These are phyloP conservation scores for Oreonectes daqikongensis DNA, from an alignment of 2,797 vertebrate species.

Conservation along the genomic window DNA sequence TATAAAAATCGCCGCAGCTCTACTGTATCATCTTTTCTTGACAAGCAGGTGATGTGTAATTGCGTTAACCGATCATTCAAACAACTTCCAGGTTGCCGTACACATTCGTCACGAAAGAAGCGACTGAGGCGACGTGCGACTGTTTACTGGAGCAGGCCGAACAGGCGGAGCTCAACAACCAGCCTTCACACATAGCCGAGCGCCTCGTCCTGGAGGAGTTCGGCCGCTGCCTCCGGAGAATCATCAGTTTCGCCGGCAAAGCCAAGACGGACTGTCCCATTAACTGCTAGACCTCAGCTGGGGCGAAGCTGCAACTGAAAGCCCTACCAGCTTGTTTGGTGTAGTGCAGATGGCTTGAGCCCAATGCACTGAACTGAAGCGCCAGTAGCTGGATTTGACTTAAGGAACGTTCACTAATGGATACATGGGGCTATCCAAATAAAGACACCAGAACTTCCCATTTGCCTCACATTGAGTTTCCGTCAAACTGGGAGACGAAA, in stretches of 20 bases:
- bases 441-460: conserved; percentile 16
- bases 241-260: conserved; percentile 95
- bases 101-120: conserved; percentile 96
- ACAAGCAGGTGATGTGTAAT: too few relatives aligned
- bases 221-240: conserved; percentile 95
- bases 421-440: background rate
- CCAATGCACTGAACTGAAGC: background rate
- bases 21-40: too few relatives aligned
- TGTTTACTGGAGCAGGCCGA: conserved; percentile 94
- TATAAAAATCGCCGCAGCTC: too few relatives aligned
- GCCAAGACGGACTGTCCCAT: conserved; percentile 93
- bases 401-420: background rate
- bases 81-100: conserved; percentile 84
- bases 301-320: background rate
- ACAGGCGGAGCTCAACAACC: conserved; percentile 85
- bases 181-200: conserved; percentile 87
- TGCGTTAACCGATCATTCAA: background rate
- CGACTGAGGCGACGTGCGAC: conserved; percentile 92
- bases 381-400: conserved; percentile 7
- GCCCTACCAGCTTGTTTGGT: background rate
- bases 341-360: background rate
- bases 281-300: conserved; percentile 89
- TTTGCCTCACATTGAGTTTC: conserved; percentile 1
- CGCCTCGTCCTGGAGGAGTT: conserved; percentile 96
- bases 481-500: conserved; percentile 1